phyloP scores from a whole-genome alignment of 2,888 invertebrate species.

The Drosophila atripex region DNA sequence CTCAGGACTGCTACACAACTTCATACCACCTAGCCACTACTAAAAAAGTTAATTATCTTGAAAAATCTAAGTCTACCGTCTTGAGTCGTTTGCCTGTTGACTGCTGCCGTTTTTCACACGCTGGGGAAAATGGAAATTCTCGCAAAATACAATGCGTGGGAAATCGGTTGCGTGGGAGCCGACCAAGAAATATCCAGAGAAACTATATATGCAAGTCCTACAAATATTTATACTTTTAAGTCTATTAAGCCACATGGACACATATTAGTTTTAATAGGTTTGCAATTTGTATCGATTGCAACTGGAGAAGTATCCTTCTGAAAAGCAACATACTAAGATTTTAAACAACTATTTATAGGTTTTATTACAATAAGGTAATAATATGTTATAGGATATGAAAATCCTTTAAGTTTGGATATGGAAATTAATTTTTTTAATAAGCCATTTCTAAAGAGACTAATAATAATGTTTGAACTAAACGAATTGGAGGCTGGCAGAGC shows the following conservation, averaged over 20 bases:
- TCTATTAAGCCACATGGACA: conserved; percentile 11
- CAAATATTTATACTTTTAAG: conserved; percentile 13
- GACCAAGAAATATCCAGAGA: conserved; percentile 45
- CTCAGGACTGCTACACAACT: conserved; percentile 62
- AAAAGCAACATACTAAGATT: background rate
- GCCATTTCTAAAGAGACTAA: too few relatives aligned
- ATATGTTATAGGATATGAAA: too few relatives aligned
- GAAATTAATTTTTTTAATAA: too few relatives aligned
- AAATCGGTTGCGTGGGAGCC: conserved; percentile 72
- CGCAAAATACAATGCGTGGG: conserved; percentile 79
- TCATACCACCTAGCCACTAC: conserved; percentile 36
- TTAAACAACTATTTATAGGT: background rate
- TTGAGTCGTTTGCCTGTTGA: conserved; percentile 59
- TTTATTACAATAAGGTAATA: too few relatives aligned
- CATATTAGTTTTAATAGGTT: conserved; percentile 6
- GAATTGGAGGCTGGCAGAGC: too few relatives aligned
- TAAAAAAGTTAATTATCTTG: conserved; percentile 70
- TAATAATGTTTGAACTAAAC: too few relatives aligned
- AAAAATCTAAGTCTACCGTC: conserved; percentile 69
- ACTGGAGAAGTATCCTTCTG: background rate
- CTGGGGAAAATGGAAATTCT: conserved; percentile 76
- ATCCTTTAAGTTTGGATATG: too few relatives aligned
- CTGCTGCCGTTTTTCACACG: conserved; percentile 80
- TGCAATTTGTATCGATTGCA: background rate
- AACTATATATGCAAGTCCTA: conserved; percentile 26